Evolutionary conservation across 1,140 invertebrate genomes (phyloP), one percentile per base, ranked within the genome.

Genomic region (Brachionus rubens): DNA sequence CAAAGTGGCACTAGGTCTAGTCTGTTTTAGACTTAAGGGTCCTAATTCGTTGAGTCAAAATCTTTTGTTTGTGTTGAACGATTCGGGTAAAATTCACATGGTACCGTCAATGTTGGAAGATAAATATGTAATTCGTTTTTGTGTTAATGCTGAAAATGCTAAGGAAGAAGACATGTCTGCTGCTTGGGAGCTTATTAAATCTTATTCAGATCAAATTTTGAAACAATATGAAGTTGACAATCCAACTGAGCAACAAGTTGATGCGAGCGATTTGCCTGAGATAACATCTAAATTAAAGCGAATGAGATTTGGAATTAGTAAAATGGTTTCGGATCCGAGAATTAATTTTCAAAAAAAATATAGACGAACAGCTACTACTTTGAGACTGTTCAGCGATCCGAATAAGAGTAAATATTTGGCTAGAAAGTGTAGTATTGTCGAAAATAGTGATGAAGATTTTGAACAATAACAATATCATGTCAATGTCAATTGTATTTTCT

Each of bases 71-170:
- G 89, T 89, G 56, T 95, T 99, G 77, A 99, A 99, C 81, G 94
- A 92, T 67, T 96, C 93, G 4, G 95, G 95, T 6, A 92, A 93
- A 82, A 85, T 99, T 62, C 96, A 98, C 82, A 98, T 98, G 94
- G 93, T 98, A 2, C 95, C 95, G 0, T 92, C 94, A 36, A 89
- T 96, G 33, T 81, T 87, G 0, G 92, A 93, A 81, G 92, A 96
- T 33, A 76, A 62, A 21, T 96, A 92, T 81, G 83, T 88, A 2
- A 99, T 99, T 79, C 96, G 75, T 26, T 62, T 85, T 79, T 80
- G 94, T 80, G 91, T 97, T 0, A 93, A 94, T 59, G 89, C 93
- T 2, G 92, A 96, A 82, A 90, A 94, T 82, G 92, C 95, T 19
- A 90, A 88, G 0, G 89, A 91, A 19, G 89, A 90, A 67, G 94